Evolutionary conservation across 2,888 invertebrate species (phyloP), one percentile per base, ranked within the genome.

Genomic region (Thereva unica): DNA sequence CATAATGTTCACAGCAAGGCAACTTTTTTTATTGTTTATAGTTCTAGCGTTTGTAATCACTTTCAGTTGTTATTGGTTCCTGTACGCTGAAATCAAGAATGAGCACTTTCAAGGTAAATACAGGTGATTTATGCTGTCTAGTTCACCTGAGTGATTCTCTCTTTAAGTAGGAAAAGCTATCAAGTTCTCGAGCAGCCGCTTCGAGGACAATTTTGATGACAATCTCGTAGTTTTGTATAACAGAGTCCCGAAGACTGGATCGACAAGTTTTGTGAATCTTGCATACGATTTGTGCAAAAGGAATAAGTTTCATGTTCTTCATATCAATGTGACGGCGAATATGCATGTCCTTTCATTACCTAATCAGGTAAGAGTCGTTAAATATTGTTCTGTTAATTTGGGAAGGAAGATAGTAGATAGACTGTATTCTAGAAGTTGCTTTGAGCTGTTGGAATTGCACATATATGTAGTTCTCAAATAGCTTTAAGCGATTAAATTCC

Each of bases 221-320:
- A 87, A 91, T 75, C 77, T 90, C 70, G 87, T 96, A 56, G 86
- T 97, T 69, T 90, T 97, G 73, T 97, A 97, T 81, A 97, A 97
- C 81, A 86, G 97, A 75, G 95, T 97, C 67, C 97, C 97, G 6
- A 97, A 97, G 83, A 97, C 97, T 41, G 97, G 94, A 10, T 97
- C 97, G 23, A 97, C 97, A 6, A 95, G 95, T 82, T 95, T 97
- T 78, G 94, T 93, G 68, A 93, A 93, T 71, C 86, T 93, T 67
- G 91, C 91, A 2, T 93, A 94, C 76, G 92, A 92, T 78, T 80
- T 93, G 66, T 93, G 92, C 78, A 86, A 87, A 73, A 87, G 86
- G 76, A 89, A 88, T 77, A 86, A 86, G 72, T 93, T 89, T 78
- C 89, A 90, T 80, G 92, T 93, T 45, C 83, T 98, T 73, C 98